Evolutionary conservation across 2,888 invertebrate genomes (phyloP).

Genomic region (Pterostichus niger): DNA sequence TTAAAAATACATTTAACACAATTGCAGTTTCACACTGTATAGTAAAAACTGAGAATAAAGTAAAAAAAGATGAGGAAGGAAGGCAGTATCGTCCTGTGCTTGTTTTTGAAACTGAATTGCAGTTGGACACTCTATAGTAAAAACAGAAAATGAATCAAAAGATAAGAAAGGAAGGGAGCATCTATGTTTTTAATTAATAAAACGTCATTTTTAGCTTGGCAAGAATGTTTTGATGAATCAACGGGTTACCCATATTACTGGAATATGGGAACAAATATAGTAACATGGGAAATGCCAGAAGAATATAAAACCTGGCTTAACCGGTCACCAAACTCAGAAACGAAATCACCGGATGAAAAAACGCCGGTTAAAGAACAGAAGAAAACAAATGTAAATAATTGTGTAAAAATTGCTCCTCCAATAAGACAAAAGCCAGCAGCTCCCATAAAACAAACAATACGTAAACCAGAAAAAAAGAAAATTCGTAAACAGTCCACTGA

Average conservation of each 20-base stretch:
- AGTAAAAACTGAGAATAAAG: no score
- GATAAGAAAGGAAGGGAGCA: no score
- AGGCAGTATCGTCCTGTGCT: no score
- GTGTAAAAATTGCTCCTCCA: constrained; percentile 12
- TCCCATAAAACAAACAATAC: constrained; percentile 67
- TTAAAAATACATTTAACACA: no score
- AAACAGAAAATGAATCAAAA: no score
- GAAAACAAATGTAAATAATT: constrained; percentile 13
- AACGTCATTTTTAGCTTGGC: constrained; percentile 79
- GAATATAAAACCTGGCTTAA: constrained; percentile 74
- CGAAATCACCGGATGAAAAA: constrained; percentile 21
- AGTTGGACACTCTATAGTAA: no score
- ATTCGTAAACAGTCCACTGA: constrained; percentile 73
- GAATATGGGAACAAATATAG: constrained; percentile 82
- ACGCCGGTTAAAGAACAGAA: background rate
- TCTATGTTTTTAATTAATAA: no score
- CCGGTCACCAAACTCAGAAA: constrained; percentile 10
- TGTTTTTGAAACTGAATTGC: no score
- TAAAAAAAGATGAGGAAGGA: no score
- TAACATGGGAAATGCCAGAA: constrained; percentile 82
- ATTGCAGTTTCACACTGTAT: no score
- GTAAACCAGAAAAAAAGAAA: constrained; percentile 69
- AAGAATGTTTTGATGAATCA: constrained; percentile 82
- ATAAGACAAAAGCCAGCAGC: constrained; percentile 9
- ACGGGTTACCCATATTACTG: constrained; percentile 84